Evolutionary conservation across 2,888 invertebrate species (phyloP).

Genomic region (Ophioninae sp.): DNA sequence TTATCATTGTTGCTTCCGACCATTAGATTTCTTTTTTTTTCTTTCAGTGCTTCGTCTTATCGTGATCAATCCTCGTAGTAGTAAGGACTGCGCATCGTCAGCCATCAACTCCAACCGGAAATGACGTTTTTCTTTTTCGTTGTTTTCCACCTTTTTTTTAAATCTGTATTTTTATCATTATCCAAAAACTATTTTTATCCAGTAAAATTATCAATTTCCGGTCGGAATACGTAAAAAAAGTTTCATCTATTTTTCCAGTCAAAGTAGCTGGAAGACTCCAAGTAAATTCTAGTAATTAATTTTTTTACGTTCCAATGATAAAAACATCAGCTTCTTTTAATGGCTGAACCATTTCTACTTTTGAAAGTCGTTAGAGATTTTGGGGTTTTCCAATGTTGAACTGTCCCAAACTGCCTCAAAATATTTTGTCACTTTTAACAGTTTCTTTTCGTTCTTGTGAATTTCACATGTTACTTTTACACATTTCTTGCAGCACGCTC

Average conservation of each 20-base stretch:
- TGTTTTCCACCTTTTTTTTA: too few species aligned
- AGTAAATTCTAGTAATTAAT: too few species aligned
- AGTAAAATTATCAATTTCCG: too few species aligned
- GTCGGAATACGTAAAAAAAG: too few species aligned
- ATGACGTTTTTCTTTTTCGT: not conserved
- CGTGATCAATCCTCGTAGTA: not conserved
- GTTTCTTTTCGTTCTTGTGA: slow-evolving; percentile 8
- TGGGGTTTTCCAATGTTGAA: slow-evolving; percentile 30
- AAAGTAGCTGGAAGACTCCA: too few species aligned
- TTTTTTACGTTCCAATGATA: too few species aligned
- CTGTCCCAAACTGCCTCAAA: slow-evolving; percentile 20
- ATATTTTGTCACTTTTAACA: slow-evolving; percentile 17
- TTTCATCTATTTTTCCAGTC: too few species aligned
- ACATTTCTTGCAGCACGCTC: slow-evolving; percentile 4
- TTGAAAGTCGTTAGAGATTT: slow-evolving; percentile 51
- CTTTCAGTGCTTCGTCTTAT: slow-evolving; percentile 5
- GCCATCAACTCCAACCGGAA: not conserved
- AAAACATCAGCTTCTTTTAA: too few species aligned
- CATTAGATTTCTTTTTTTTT: slow-evolving; percentile 25
- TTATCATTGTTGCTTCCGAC: not conserved
- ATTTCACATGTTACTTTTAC: not conserved
- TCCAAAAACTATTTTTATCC: too few species aligned
- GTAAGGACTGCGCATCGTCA: slow-evolving; percentile 1
- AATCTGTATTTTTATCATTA: not conserved
- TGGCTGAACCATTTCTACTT: slow-evolving; percentile 25